Evolutionary conservation across 2,113 vertebrate species (phyloP), one percentile per base, ranked within the genome.

Genomic region (Brachypteracias leptosomus): DNA sequence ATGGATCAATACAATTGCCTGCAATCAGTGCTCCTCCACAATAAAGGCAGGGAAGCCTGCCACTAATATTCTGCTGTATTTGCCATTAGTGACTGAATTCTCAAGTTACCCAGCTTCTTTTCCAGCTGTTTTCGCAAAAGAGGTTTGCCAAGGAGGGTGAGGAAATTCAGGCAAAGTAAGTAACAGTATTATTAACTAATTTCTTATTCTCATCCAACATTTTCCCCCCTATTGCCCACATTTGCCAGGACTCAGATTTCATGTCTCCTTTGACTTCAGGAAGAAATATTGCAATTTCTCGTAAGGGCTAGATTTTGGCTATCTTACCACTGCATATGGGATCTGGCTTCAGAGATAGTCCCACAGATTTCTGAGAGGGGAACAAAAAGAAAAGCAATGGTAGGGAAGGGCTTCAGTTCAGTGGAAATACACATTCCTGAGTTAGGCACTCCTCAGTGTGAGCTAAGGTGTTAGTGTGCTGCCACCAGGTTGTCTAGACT

Each of bases 271-370:
- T 51, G 71, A 92, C 93, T 94, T 93, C 94, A 89, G 90, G 77
- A 96, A 94, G 66, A 93, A 90, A 78, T 89, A 92, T 73, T 96
- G 78, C 54, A 70, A 54, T 87, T 94, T 96, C 92, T 90, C 33
- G 55, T 93, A 93, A 92, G 61, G 44, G 74, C 31, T 57, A 89
- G 15, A 61, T 73, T 81, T 91, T 83, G 78, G 85, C 67, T 90
- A 55, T 88, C 59, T 77, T 54, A 89, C 87, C 46, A 51, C n/a
- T 82, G 51, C 59, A 73, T n/a, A n/a, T 88, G 92, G 59, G 79
- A 76, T 93, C 85, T 93, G 88, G 78, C 85, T 83, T 79, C 71
- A 85, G 78, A 89, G 78, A 79, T 74, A 83, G 74, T 71, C 25
- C 87, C 84, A 75, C 74, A 65, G 38, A 83, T 77, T 95, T 67